Percentiles rank a stretch among this genome's conserved stretches.
Conservation (phyloP, 2,888 invertebrate genomes). For the Thelaira solivaga region DNA sequence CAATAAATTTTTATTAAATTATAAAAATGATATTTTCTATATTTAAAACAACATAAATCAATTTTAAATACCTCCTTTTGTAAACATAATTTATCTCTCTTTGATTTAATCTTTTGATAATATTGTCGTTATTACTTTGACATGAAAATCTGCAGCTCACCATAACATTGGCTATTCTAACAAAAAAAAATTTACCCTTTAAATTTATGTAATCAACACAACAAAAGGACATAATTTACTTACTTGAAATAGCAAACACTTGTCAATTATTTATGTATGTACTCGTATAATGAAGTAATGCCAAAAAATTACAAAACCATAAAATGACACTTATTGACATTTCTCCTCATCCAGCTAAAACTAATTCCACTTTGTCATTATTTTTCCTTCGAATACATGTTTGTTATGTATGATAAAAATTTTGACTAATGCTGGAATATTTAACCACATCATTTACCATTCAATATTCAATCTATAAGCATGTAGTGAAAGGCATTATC, state of each 20-base stretch:
- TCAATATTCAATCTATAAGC: constrained; percentile 15
- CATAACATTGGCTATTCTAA: no score
- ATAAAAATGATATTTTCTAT: no score
- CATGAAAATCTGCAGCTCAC: no score
- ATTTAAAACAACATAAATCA: no score
- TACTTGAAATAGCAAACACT: constrained; percentile 36
- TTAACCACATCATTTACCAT: constrained; percentile 40
- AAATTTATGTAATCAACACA: neutral
- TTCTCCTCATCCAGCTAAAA: neutral
- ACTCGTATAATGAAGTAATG: constrained; percentile 38
- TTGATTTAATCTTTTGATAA: no score
- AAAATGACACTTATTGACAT: constrained; percentile 56
- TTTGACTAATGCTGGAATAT: constrained; percentile 46
- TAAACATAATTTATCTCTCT: no score
- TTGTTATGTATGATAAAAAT: constrained; percentile 47
- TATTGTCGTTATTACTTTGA: no score
- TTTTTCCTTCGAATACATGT: neutral
- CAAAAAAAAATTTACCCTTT: no score
- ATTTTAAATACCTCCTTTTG: no score
- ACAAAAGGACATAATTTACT: neutral
- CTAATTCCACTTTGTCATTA: no score
- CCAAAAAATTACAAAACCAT: constrained; percentile 52
- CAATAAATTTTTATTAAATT: no score
- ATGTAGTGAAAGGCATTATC: no score
- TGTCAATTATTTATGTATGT: constrained; percentile 21